phyloP scores from a whole-genome alignment of 1,140 invertebrate species.

The Monomorium pharaonis region DNA sequence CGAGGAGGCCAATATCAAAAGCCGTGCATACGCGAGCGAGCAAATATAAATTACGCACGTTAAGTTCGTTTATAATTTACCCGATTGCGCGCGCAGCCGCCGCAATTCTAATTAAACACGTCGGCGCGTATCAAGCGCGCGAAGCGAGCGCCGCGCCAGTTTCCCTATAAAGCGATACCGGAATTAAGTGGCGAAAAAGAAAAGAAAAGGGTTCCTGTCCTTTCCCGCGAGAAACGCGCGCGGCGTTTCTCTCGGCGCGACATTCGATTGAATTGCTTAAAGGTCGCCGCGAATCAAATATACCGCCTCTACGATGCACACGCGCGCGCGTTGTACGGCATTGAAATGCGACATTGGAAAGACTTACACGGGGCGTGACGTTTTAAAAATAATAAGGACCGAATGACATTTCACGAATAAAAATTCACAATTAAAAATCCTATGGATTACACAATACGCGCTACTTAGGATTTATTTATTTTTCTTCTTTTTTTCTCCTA shows the following conservation, averaged over 20 bases:
- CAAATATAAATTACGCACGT: not conserved
- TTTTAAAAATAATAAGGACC: not conserved
- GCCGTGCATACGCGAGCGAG: not conserved
- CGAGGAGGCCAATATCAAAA: not conserved
- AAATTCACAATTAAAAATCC: not conserved
- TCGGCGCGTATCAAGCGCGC: not conserved
- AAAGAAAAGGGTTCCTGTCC: too few relatives aligned
- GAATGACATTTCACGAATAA: not conserved
- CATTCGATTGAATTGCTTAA: not conserved
- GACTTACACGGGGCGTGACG: not conserved
- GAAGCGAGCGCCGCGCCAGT: not conserved
- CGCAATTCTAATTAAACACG: not conserved
- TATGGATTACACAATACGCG: too few relatives aligned
- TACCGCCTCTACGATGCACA: not conserved
- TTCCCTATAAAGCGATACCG: constrained; percentile 43
- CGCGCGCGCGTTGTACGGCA: constrained; percentile 3
- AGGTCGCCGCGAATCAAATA: constrained; percentile 26
- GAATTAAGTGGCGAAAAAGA: constrained; percentile 41
- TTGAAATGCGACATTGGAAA: not conserved
- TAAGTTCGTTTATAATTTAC: constrained; percentile 1
- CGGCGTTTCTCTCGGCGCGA: not conserved
- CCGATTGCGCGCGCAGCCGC: not conserved
- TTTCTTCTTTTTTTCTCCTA: too few relatives aligned
- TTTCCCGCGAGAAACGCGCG: not conserved
- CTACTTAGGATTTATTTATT: too few relatives aligned